phyloP scores from a whole-genome alignment of 1,140 invertebrate species.

The Lordiphosa mommai region DNA sequence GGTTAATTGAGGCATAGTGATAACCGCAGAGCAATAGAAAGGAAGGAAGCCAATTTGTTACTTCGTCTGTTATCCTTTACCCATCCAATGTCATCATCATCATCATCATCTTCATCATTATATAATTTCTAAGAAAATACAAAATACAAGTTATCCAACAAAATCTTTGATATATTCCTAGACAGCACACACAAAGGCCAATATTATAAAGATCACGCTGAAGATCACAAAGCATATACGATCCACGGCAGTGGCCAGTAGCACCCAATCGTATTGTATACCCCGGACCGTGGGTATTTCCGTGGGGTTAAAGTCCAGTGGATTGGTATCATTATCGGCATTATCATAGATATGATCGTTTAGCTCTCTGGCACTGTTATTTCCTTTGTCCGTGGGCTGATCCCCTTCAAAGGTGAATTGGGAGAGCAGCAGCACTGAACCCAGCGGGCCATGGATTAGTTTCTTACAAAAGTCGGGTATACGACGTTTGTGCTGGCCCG shows the following conservation, averaged over 20 bases:
- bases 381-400: constrained; percentile 17
- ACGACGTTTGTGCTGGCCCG: constrained; percentile 79
- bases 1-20: constrained; percentile 73
- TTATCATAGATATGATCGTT: constrained; percentile 78
- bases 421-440: constrained; percentile 81
- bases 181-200: constrained; percentile 81
- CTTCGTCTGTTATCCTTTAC: constrained; percentile 44
- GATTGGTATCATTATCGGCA: constrained; percentile 66
- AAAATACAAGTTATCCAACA: constrained; percentile 31
- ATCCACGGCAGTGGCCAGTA: constrained; percentile 83
- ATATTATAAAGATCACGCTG: constrained; percentile 79
- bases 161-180: constrained; percentile 28
- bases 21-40: constrained; percentile 52
- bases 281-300: constrained; percentile 75
- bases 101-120: constrained; percentile 31
- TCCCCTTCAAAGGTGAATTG: constrained; percentile 52
- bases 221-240: constrained; percentile 83
- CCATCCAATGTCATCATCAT: constrained; percentile 19
- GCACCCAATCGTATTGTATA: constrained; percentile 83
- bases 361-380: constrained; percentile 40
- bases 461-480: constrained; percentile 82
- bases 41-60: constrained; percentile 58
- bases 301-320: constrained; percentile 65
- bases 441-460: constrained; percentile 81
- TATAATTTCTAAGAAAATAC: constrained; percentile 41